Conservation (phyloP, 2,888 invertebrate species). For the Phrixothrix hirtus region DNA sequence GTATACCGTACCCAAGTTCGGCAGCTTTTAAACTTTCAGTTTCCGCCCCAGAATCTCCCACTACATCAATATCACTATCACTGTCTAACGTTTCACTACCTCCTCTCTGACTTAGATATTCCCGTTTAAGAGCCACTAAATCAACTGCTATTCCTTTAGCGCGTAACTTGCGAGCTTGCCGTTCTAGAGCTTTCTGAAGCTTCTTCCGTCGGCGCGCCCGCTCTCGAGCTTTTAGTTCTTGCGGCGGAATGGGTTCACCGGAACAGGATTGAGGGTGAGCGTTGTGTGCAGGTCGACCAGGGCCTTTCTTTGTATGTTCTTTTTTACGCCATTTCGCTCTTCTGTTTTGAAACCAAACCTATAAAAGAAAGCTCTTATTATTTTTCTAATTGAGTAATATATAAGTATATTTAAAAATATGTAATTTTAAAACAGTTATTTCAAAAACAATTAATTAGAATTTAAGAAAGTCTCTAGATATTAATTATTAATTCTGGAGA, state of each 20-base stretch:
- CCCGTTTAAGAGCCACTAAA: conserved; percentile 79
- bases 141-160: conserved; percentile 90
- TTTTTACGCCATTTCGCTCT: conserved; percentile 99
- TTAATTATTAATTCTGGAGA: no score
- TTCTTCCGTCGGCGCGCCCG: conserved; percentile 88
- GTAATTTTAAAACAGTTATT: no score
- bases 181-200: conserved; percentile 86
- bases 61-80: conserved; percentile 81
- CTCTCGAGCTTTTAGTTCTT: conserved; percentile 82
- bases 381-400: background rate
- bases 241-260: conserved; percentile 95
- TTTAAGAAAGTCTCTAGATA: no score
- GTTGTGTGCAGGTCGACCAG: conserved; percentile 97
- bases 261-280: conserved; percentile 97
- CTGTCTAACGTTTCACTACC: conserved; percentile 59
- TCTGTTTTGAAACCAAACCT: conserved; percentile 99
- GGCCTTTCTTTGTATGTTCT: conserved; percentile 98
- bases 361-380: conserved; percentile 46
- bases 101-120: conserved; percentile 81
- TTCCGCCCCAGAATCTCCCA: conserved; percentile 76
- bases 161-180: conserved; percentile 89
- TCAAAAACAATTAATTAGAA: no score
- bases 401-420: no score
- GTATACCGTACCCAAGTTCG: conserved; percentile 48
- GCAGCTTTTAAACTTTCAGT: conserved; percentile 67